Base-by-base conservation (phyloP, 2,888 invertebrate genomes). In the Dione vanillae region DNA sequence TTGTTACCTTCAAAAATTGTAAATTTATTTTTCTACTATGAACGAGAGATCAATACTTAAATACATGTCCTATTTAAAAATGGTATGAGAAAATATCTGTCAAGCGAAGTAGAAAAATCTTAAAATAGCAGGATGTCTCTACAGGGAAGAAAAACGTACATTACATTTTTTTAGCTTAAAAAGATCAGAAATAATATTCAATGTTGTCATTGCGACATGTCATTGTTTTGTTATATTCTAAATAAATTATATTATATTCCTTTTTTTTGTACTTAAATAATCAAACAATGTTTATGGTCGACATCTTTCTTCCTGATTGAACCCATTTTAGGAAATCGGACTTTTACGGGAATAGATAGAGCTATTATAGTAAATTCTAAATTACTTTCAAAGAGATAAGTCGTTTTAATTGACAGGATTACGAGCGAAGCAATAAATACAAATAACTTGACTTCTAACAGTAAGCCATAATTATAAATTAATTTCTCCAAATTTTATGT, bases 361-460 rank as follows among this genome's bases (percentile, higher is more conserved):
- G 27, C n/a, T 65, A 49, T 59, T 51, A 20, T 35, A 43, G 37
- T 59, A 59, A 69, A 69, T 65, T 35, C 65, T 51, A 45, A 65
- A 65, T 65, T 59, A 64, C 59, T n/a, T 40, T 51, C 51, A 51
- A 65, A 59, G 41, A 70, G 69, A 69, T 65, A 69, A 51, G 69
- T 59, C 65, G 58, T 27, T 47, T 56, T 61, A 35, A 68, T 59
- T 56, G 35, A 47, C 56, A 65, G 51, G 59, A 49, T 59, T 59
- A 19, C 59, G 14, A 43, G 20, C 43, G 35, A 59, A 35, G 59
- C 19, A 52, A 59, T 70, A 70, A 70, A 65, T 52, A 69, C 69
- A 65, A 70, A 51, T 70, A 70, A 45, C 45, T 51, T 35, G 59
- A 43, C 12, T 43, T 41, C 14, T 20, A 59, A 43, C 20, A 20